Base-by-base conservation (phyloP, 1,140 invertebrate species). In the Drosophila quadrilineata region DNA sequence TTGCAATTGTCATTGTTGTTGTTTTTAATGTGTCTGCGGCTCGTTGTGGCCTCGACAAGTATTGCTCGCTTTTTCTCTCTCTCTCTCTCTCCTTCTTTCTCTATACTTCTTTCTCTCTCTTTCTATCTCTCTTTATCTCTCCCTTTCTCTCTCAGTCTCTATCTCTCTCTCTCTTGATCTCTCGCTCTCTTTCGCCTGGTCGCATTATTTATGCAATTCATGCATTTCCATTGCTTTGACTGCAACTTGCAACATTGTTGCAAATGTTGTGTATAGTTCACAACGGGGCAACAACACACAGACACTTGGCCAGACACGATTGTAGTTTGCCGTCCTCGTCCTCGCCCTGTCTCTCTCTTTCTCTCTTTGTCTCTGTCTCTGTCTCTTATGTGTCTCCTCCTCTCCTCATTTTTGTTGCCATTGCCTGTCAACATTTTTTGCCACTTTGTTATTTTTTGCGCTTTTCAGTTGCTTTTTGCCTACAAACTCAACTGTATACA, bases 211-310 rank as follows among this genome's bases (percentile, higher is more conserved):
- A 74, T 77, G 75, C 75, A 77, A 79, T 74, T 79, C 75, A 79
- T 79, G 68, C 75, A 80, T 70, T 73, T 74, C 75, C 75, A 79
- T 79, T 79, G 65, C 77, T 10, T 29, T 26, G 36, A 22, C n/a
- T 54, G 43, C 71, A 41, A 16, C 36, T 56, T 79, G 75, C 75
- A 79, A 79, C 75, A 79, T 60, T 79, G 75, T 79, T 79, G 75
- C 75, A 54, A 80, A 80, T 52, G 46, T 66, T 66, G 56, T 66
- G 63, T 52, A 60, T n/a, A n/a, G n/a, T n/a, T n/a, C 56, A 66
- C 56, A 66, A 59, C 54, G 14, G 35, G 10, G 17, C 48, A 50
- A 16, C 33, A 24, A 31, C 16, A 12, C 28, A 59, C 54, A 58
- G 40, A 48, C 26, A 19, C 24, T 19, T 12, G 8, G 36, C 45